phyloP scores from a whole-genome alignment of 2,113 vertebrate species.

The Myxocyprinus asiaticus region DNA sequence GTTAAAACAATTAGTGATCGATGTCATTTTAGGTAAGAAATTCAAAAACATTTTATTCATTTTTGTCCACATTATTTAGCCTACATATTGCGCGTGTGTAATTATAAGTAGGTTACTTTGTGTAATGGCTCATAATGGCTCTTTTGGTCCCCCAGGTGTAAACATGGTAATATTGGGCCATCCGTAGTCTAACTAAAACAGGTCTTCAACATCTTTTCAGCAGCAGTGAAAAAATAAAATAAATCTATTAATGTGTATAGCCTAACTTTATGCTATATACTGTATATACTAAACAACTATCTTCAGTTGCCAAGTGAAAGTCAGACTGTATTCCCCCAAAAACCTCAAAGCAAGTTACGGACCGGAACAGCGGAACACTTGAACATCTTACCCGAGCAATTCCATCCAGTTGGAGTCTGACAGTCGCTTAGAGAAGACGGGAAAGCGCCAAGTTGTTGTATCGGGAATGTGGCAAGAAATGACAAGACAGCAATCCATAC shows the following conservation, averaged over 20 bases:
- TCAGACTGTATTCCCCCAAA: background rate
- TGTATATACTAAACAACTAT: background rate
- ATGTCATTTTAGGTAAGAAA: background rate
- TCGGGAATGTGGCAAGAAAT: slow-evolving; percentile 79
- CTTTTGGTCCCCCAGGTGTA: too few relatives aligned
- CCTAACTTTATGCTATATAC: slow-evolving; percentile 14
- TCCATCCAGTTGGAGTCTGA: slow-evolving; percentile 97
- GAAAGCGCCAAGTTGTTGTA: slow-evolving; percentile 88
- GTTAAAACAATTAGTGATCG: too few relatives aligned
- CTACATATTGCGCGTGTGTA: background rate
- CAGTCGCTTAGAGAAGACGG: slow-evolving; percentile 97
- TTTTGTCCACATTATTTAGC: background rate
- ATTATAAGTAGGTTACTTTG: background rate
- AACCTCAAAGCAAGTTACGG: background rate
- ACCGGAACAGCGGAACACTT: background rate
- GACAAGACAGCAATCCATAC: slow-evolving; percentile 75
- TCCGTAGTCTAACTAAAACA: background rate
- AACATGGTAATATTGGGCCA: too few relatives aligned
- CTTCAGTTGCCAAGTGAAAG: background rate
- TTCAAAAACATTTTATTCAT: background rate
- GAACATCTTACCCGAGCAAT: slow-evolving; percentile 92
- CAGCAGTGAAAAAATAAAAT: too few relatives aligned
- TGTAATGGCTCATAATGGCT: background rate
- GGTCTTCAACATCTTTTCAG: background rate
- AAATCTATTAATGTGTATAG: background rate